A percentile compares a stretch with the other conserved stretches of the same genome.
Conservation (phyloP, 1,140 invertebrate genomes). For the Halesus radiatus region DNA sequence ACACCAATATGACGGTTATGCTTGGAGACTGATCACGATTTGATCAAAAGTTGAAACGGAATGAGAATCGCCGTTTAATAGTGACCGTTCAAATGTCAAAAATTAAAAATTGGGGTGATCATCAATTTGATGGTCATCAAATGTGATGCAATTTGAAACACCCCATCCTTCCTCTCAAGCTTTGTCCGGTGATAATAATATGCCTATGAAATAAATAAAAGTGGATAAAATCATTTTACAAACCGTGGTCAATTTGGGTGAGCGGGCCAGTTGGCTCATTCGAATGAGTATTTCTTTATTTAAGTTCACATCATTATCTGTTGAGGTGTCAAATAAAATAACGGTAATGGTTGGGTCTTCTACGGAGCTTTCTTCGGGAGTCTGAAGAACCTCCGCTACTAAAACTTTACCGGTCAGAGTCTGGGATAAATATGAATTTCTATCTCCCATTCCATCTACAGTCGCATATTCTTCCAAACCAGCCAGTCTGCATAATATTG, state of each 20-base stretch:
- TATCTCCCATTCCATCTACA: not conserved
- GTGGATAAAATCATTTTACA: conserved; percentile 6
- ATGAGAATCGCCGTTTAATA: no score
- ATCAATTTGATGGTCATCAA: no score
- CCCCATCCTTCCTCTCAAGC: no score
- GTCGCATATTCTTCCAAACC: conserved; percentile 70
- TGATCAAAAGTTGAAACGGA: no score
- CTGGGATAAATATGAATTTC: conserved; percentile 25
- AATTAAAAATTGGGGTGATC: no score
- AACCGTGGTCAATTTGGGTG: conserved; percentile 45
- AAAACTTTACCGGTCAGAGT: conserved; percentile 47
- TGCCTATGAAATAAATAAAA: no score
- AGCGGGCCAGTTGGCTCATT: conserved; percentile 39
- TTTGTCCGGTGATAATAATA: no score
- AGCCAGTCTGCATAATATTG: conserved; percentile 72
- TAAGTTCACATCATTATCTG: conserved; percentile 70
- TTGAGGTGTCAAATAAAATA: conserved; percentile 72
- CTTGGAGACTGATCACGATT: no score
- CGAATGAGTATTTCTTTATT: conserved; percentile 65
- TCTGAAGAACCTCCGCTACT: conserved; percentile 49
- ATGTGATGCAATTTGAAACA: no score
- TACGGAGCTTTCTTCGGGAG: conserved; percentile 34
- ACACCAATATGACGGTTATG: no score
- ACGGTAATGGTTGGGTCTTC: conserved; percentile 69
- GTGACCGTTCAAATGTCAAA: no score